Evolutionary conservation across 2,797 vertebrate genomes (phyloP).

Genomic region (Meriones psammophilus): DNA sequence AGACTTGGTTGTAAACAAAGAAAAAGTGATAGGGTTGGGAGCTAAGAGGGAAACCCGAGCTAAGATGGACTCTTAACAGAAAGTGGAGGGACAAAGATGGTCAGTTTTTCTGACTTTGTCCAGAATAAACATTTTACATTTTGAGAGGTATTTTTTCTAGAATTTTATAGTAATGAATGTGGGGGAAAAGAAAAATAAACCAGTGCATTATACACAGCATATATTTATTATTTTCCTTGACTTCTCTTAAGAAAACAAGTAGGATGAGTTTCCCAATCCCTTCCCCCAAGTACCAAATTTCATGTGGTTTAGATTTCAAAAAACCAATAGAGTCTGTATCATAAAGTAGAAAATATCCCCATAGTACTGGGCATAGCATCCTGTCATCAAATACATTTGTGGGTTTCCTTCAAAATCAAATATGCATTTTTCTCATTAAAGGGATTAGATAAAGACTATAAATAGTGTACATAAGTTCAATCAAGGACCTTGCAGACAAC

Average conservation of each 20-base stretch:
- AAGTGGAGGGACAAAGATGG: not conserved
- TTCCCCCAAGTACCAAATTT: constrained; percentile 34
- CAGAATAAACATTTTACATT: constrained; percentile 23
- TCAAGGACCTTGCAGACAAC: constrained; percentile 55
- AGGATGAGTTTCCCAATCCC: not conserved
- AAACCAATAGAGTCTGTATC: constrained; percentile 37
- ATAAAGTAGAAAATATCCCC: constrained; percentile 62
- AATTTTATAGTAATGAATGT: constrained; percentile 31
- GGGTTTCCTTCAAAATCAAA: constrained; percentile 59
- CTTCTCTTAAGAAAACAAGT: not conserved
- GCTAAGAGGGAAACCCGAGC: not conserved
- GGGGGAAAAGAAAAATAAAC: not conserved
- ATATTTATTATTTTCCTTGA: constrained; percentile 30
- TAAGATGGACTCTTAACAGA: not conserved
- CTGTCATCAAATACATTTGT: constrained; percentile 74
- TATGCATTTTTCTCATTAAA: constrained; percentile 76
- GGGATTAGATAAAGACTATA: constrained; percentile 75
- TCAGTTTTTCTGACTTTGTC: not conserved
- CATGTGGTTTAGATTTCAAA: constrained; percentile 29
- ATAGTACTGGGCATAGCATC: constrained; percentile 50
- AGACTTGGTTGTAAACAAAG: constrained; percentile 6
- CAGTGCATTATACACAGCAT: not conserved
- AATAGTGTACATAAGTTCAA: constrained; percentile 67
- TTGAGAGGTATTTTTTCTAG: not conserved
- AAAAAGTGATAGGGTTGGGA: not conserved